phyloP scores from a whole-genome alignment of 2,113 vertebrate genomes.

The Apodemus sylvaticus region DNA sequence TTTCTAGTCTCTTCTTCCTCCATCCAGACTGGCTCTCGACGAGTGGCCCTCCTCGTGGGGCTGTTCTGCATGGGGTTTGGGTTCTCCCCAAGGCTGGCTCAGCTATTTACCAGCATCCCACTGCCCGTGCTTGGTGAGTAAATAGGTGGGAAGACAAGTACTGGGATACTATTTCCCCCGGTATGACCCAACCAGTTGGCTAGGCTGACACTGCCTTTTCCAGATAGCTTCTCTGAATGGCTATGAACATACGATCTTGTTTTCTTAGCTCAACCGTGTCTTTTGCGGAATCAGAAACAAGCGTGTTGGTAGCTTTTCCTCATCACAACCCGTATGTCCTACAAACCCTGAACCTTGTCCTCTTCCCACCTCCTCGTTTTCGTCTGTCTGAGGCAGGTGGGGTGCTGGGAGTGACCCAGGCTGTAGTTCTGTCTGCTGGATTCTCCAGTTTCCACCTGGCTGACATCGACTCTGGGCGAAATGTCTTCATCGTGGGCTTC shows the following conservation, averaged over 20 bases:
- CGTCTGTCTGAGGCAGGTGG: conserved; percentile 83
- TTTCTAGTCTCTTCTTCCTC: not conserved
- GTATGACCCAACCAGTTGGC: not conserved
- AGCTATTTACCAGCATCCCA: conserved; percentile 86
- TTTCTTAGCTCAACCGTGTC: not conserved
- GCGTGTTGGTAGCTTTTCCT: not conserved
- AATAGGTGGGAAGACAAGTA: not conserved
- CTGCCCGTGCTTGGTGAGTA: conserved; percentile 87
- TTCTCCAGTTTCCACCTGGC: conserved; percentile 91
- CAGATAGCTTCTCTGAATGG: not conserved
- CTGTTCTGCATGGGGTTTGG: conserved; percentile 85
- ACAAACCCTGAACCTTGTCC: not conserved
- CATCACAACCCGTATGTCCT: not conserved
- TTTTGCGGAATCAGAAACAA: conserved; percentile 8
- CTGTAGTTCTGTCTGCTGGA: conserved; percentile 87
- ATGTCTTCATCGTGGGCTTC: conserved; percentile 93
- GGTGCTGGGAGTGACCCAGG: conserved; percentile 88
- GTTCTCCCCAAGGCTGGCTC: conserved; percentile 85
- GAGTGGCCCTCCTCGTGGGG: conserved; percentile 82
- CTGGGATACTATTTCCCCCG: not conserved
- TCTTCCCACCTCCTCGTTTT: not conserved
- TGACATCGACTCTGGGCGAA: conserved; percentile 91
- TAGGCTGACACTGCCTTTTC: not conserved
- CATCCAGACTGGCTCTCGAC: conserved; percentile 84
- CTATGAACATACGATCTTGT: not conserved